Conservation (phyloP, 2,113 vertebrate species). For the Coptodon bakossiorum region DNA sequence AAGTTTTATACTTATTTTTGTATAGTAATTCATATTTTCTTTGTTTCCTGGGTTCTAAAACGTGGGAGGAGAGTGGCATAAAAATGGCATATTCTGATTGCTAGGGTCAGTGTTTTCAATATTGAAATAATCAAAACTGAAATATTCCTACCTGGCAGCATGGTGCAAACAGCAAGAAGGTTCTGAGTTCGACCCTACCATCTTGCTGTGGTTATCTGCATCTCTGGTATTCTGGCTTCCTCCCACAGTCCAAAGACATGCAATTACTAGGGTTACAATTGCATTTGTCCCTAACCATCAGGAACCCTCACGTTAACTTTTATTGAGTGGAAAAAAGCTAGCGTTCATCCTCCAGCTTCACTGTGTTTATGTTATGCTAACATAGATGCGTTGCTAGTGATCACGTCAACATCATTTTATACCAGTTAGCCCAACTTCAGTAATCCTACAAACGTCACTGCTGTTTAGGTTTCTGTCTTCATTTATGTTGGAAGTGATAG, state of each 20-base stretch:
- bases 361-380: neutral
- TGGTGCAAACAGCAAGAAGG: neutral
- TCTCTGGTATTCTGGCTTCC: neutral
- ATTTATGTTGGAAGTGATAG: accelerated
- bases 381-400: neutral
- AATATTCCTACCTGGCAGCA: neutral
- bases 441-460: neutral
- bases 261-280: neutral
- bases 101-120: neutral
- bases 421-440: neutral
- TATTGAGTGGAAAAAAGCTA: neutral
- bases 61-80: neutral
- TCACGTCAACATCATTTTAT: accelerated
- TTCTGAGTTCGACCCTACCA: neutral
- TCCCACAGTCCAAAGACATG: neutral
- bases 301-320: neutral
- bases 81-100: neutral
- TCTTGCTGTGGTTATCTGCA: neutral
- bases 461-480: neutral
- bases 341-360: neutral
- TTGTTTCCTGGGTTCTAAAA: neutral
- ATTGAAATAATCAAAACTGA: neutral
- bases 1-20: neutral
- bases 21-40: neutral
- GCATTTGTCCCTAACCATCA: neutral